phyloP scores from a whole-genome alignment of 2,797 vertebrate species.

The Typhlichthys eigenmanni region DNA sequence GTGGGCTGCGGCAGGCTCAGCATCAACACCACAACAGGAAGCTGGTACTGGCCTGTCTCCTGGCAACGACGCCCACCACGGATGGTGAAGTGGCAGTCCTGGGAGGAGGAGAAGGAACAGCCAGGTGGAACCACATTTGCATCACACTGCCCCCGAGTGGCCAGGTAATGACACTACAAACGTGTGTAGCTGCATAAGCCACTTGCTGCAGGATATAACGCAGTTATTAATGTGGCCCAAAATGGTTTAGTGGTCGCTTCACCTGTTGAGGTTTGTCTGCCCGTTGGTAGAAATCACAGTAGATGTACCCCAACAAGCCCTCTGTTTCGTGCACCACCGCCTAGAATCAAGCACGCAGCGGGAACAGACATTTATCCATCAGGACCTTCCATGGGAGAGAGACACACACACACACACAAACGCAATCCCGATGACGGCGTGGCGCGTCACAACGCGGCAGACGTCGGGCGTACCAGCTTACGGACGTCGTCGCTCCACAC shows the following conservation, averaged over 20 bases:
- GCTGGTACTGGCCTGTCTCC: conserved; percentile 87
- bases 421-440: too few species aligned
- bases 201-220: too few species aligned
- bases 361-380: not conserved
- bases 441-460: too few species aligned
- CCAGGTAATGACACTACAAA: not conserved
- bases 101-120: not conserved
- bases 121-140: too few species aligned
- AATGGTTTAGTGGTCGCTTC: conserved; percentile 14
- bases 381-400: not conserved
- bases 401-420: conserved; percentile 8
- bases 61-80: conserved; percentile 85
- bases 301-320: conserved; percentile 93
- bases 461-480: conserved; percentile 83
- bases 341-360: conserved; percentile 61
- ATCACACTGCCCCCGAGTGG: too few species aligned
- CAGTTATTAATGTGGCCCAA: too few species aligned
- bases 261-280: conserved; percentile 95
- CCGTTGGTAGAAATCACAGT: conserved; percentile 96
- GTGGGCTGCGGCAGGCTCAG: conserved; percentile 87
- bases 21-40: conserved; percentile 95
- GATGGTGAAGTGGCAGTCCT: conserved; percentile 99
- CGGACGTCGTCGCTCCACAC: conserved; percentile 93
- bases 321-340: conserved; percentile 95
- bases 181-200: not conserved